These are phyloP conservation scores for Limosa lapponica DNA, from an alignment of 2,797 vertebrate genomes.

Conservation along the genomic window DNA sequence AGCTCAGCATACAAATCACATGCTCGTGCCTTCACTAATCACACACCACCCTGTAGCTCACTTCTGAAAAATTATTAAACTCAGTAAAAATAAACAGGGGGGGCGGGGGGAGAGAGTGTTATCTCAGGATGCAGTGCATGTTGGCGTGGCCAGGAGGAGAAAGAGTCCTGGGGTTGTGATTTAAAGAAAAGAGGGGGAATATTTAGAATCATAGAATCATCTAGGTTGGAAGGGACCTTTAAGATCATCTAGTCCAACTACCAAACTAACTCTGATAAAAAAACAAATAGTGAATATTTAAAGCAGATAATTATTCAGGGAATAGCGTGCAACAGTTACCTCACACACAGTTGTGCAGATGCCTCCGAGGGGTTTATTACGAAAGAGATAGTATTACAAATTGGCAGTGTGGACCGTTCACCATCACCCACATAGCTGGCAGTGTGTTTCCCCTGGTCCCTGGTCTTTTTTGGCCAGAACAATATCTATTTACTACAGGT, in stretches of 20 bases:
- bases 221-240: too few species aligned
- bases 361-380: not conserved
- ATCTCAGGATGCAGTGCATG: not conserved
- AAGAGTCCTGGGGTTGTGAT: not conserved
- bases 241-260: too few species aligned
- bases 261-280: too few species aligned
- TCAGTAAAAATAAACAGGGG: not conserved
- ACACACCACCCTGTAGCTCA: not conserved
- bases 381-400: not conserved
- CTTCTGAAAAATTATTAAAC: slow-evolving; percentile 25
- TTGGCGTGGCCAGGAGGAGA: not conserved
- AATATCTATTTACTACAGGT: not conserved
- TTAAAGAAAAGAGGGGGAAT: not conserved
- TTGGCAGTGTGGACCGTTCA: not conserved
- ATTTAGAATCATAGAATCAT: not conserved
- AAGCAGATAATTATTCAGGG: not conserved
- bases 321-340: slow-evolving; percentile 40
- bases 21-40: not conserved
- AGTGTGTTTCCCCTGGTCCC: accelerated
- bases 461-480: not conserved
- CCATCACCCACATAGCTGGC: slow-evolving; percentile 39
- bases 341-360: slow-evolving; percentile 48
- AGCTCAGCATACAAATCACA: slow-evolving; percentile 56
- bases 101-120: not conserved
- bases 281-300: not conserved